Evolutionary conservation across 2,888 invertebrate genomes (phyloP).

Genomic region (Apocheima hispidaria): DNA sequence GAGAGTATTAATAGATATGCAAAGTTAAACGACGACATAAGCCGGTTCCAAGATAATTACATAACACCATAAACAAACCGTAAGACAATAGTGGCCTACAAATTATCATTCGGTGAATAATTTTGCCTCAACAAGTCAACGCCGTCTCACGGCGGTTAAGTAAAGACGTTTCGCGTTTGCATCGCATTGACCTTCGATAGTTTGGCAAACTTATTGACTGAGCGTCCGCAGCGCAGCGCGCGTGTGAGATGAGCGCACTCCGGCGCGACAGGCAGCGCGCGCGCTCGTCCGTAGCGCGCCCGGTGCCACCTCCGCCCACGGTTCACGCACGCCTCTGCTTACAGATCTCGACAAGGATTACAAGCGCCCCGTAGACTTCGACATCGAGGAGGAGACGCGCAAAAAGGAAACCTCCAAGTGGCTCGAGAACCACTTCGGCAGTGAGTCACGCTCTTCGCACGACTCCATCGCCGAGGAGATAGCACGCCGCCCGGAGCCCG

Average conservation of each 20-base stretch:
- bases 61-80: conserved; percentile 58
- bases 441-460: conserved; percentile 92
- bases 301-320: conserved; percentile 48
- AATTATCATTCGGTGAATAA: conserved; percentile 74
- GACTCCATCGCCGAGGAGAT: conserved; percentile 89
- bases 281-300: conserved; percentile 70
- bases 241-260: conserved; percentile 67
- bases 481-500: conserved; percentile 87
- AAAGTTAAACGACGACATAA: conserved; percentile 16
- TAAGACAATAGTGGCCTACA: conserved; percentile 68
- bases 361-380: conserved; percentile 93
- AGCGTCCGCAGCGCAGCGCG: conserved; percentile 72
- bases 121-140: conserved; percentile 54
- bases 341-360: conserved; percentile 90
- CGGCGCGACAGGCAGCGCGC: conserved; percentile 61
- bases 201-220: conserved; percentile 83
- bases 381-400: conserved; percentile 95
- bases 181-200: conserved; percentile 81
- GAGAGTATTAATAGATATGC: conserved; percentile 11
- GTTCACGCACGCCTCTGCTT: conserved; percentile 75
- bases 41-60: conserved; percentile 45
- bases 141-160: conserved; percentile 66
- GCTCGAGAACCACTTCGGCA: conserved; percentile 96
- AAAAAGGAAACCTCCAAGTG: conserved; percentile 96
- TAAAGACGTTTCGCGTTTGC: conserved; percentile 74